Evolutionary conservation across 2,888 invertebrate species (phyloP), one percentile per base, ranked within the genome.

Genomic region (Patella pellucida): DNA sequence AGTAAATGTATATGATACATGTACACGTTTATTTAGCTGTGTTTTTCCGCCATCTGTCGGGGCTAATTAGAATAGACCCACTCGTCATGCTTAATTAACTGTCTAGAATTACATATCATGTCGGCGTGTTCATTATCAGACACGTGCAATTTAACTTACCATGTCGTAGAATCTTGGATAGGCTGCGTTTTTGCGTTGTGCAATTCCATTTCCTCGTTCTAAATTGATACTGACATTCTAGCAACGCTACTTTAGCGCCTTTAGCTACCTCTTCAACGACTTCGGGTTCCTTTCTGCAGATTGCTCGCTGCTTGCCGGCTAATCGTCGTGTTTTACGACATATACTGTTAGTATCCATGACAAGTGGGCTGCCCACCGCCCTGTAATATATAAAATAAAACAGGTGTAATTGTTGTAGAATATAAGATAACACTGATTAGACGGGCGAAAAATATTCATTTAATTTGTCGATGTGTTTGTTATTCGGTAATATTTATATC

Each of bases 181-280:
- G 94, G 82, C 95, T 96, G 83, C 94, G 93, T 84, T 95, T 93
- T 80, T 94, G 92, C 1, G 95, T 93, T 0, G 96, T 95, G 88
- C 97, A 97, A 89, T 97, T 97, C 97, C 97, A 97, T 73, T 96
- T 91, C 79, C 96, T 92, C 79, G 94, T 92, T 74, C 93, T 92
- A 91, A 97, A 97, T 92, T 97, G 97, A 86, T 94, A 94, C 91
- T 96, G 95, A 89, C 97, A 97, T 88, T 97, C 97, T 31, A 92
- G 90, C 50, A 97, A 93, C 0, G 95, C 89, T 27, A 89, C 73
- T 74, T 85, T 85, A 78, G 96, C 95, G 31, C 97, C 97, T 86
- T 94, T 94, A 76, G 94, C 94, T 88, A 97, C 96, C 92, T 96
- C 95, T 88, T 95, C 94, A 82, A 97, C 93, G 73, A 97, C 93